phyloP scores from a whole-genome alignment of 2,888 invertebrate genomes.

The Cactoblastis cactorum region DNA sequence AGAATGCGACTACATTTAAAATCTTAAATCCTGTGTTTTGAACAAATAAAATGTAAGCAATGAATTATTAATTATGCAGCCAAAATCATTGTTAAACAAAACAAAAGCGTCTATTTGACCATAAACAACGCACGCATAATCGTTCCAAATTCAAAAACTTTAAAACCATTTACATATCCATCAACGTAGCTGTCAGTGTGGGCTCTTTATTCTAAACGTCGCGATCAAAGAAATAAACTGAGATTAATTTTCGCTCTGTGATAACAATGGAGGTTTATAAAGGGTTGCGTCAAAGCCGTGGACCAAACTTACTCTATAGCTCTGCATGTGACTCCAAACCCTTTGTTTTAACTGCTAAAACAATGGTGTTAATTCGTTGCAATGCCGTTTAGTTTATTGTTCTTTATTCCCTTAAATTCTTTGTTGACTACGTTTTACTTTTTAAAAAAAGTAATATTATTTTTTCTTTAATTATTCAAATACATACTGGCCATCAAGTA shows the following conservation, averaged over 20 bases:
- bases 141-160: conserved; percentile 28
- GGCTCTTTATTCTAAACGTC: conserved; percentile 58
- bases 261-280: conserved; percentile 63
- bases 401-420: not conserved
- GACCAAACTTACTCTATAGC: conserved; percentile 66
- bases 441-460: not conserved
- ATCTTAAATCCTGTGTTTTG: too few species aligned
- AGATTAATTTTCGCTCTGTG: conserved; percentile 72
- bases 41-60: not conserved
- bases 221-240: conserved; percentile 73
- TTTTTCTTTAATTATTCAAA: too few species aligned
- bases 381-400: conserved; percentile 19
- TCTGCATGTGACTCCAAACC: conserved; percentile 73
- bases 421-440: not conserved
- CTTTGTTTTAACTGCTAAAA: conserved; percentile 68
- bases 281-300: conserved; percentile 59
- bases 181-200: conserved; percentile 51
- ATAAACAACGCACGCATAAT: conserved; percentile 9
- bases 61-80: not conserved
- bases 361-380: conserved; percentile 65
- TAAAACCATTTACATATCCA: conserved; percentile 61
- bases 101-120: not conserved
- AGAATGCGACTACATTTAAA: too few species aligned
- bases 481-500: not conserved
- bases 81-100: not conserved